Percentiles rank a stretch among this genome's conserved stretches.
phyloP scores from a whole-genome alignment of 2,888 invertebrate species.

The Oscheius onirici region DNA sequence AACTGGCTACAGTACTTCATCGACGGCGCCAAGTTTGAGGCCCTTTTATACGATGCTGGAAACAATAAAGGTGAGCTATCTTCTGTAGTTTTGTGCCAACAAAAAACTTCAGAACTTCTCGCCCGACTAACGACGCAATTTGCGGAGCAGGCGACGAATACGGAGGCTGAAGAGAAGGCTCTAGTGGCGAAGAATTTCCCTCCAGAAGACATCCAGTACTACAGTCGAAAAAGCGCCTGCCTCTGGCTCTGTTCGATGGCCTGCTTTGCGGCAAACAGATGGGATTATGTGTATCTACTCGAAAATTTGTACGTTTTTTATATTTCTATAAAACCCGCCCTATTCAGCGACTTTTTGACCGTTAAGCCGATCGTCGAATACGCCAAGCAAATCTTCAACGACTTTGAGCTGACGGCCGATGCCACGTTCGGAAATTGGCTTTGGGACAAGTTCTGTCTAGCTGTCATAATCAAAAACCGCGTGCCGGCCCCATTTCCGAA shows the following conservation, averaged over 20 bases:
- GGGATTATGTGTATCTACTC: slow-evolving; percentile 49
- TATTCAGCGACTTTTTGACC: slow-evolving; percentile 39
- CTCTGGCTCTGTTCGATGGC: slow-evolving; percentile 56
- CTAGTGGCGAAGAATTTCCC: background rate
- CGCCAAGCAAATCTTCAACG: slow-evolving; percentile 35
- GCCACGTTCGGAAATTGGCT: slow-evolving; percentile 52
- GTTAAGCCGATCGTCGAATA: slow-evolving; percentile 43
- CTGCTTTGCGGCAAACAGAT: slow-evolving; percentile 52
- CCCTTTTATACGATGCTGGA: slow-evolving; percentile 2
- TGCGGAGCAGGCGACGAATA: slow-evolving; percentile 34
- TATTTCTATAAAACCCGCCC: background rate
- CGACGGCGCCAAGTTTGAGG: background rate
- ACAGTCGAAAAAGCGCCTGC: slow-evolving; percentile 48
- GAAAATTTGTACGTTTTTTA: slow-evolving; percentile 35
- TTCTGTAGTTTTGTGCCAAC: too few relatives aligned
- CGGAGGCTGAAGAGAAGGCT: slow-evolving; percentile 1
- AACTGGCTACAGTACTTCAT: slow-evolving; percentile 34
- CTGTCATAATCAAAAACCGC: slow-evolving; percentile 40
- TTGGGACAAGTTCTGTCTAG: slow-evolving; percentile 40
- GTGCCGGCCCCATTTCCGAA: slow-evolving; percentile 53
- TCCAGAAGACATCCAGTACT: slow-evolving; percentile 47
- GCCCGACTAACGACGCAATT: slow-evolving; percentile 33
- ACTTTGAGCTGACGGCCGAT: slow-evolving; percentile 33
- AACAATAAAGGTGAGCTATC: slow-evolving; percentile 13
- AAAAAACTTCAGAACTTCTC: slow-evolving; percentile 13